A percentile compares a stretch with the other conserved stretches of the same genome.
Evolutionary conservation across 2,113 vertebrate genomes (phyloP).

Genomic region (Eulemur macaco): DNA sequence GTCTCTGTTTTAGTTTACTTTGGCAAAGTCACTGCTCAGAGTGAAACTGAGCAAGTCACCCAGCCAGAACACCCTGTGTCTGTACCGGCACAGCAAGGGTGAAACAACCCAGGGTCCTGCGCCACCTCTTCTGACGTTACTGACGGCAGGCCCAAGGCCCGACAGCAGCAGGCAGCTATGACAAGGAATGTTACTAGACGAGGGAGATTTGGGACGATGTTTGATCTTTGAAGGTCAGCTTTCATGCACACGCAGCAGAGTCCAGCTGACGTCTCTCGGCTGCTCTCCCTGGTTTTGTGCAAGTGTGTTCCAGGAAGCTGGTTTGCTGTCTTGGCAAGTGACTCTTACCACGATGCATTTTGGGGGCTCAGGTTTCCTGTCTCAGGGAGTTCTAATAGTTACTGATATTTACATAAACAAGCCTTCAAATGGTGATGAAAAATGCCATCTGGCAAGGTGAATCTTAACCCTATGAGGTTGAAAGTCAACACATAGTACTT

Average conservation of each 20-base stretch:
- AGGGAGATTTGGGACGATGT: neutral
- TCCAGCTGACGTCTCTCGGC: neutral
- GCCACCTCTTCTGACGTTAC: neutral
- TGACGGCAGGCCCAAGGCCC: neutral
- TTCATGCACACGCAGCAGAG: neutral
- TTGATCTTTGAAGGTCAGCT: slow-evolving; percentile 46
- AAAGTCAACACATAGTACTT: neutral
- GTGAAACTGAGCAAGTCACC: neutral
- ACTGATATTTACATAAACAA: slow-evolving; percentile 28
- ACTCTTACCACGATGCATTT: neutral
- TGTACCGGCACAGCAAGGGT: rapidly evolving
- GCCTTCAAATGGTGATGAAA: slow-evolving; percentile 42
- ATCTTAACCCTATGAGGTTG: neutral
- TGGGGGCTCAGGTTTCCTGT: slow-evolving; percentile 5
- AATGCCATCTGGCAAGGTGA: neutral
- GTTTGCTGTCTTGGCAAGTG: neutral
- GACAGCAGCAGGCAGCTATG: neutral
- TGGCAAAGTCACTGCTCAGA: neutral
- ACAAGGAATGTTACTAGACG: neutral
- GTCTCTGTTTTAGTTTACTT: neutral
- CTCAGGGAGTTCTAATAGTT: neutral
- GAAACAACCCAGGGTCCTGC: neutral
- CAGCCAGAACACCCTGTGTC: neutral
- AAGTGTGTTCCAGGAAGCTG: slow-evolving; percentile 60
- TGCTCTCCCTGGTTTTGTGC: neutral